Percentiles rank a stretch among this genome's conserved stretches.
Conservation (phyloP, 2,113 vertebrate genomes). For the Paracanthobrama guichenoti region DNA sequence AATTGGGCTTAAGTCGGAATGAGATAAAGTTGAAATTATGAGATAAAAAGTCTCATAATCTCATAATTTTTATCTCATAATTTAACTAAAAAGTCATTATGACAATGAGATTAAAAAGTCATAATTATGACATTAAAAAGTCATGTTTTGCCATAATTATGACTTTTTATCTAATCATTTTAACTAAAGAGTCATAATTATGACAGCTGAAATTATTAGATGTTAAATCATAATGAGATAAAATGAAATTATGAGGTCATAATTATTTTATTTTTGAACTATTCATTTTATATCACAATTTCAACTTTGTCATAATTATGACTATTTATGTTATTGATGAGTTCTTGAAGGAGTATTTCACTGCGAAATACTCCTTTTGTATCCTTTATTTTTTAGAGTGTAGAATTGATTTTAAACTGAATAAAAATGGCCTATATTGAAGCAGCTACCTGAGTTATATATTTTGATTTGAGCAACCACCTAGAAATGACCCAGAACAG, state of each 20-base stretch:
- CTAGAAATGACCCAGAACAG: not conserved
- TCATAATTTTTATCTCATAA: too few species aligned
- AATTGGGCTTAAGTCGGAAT: too few species aligned
- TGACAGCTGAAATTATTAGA: not conserved
- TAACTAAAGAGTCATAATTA: not conserved
- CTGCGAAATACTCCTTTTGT: too few species aligned
- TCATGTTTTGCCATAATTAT: not conserved
- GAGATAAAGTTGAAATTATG: not conserved
- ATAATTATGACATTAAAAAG: not conserved
- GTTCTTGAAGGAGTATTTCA: too few species aligned
- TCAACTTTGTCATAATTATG: not conserved
- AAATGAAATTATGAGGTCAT: too few species aligned
- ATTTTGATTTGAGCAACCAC: not conserved
- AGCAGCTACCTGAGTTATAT: not conserved
- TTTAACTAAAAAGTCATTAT: too few species aligned
- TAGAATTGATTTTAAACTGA: not conserved
- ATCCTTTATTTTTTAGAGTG: too few species aligned
- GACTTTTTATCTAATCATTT: not conserved
- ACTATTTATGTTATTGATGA: not conserved
- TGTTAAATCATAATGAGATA: not conserved
- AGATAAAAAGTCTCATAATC: not conserved
- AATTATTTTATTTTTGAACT: not conserved
- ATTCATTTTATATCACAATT: not conserved
- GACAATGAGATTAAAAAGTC: too few species aligned
- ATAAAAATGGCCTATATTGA: not conserved